Conservation (phyloP, 1,140 invertebrate species). For the Drosophila ambigua region DNA sequence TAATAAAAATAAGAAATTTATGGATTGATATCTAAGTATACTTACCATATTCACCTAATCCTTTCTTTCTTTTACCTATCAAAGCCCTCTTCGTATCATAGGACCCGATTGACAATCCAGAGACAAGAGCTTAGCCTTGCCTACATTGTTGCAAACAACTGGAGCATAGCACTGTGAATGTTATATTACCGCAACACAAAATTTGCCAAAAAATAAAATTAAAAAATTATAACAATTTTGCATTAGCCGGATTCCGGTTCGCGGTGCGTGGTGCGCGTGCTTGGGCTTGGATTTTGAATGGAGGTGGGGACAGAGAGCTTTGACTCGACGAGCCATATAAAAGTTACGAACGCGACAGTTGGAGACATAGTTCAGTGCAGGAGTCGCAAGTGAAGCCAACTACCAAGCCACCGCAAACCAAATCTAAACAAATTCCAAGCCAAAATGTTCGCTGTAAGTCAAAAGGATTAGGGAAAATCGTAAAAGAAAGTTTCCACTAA, state of each 20-base stretch:
- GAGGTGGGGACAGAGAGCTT: slow-evolving; percentile 25
- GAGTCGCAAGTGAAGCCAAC: slow-evolving; percentile 63
- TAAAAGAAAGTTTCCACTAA: no score
- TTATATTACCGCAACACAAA: slow-evolving; percentile 31
- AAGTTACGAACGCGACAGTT: slow-evolving; percentile 72
- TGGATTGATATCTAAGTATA: background rate
- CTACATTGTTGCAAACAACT: slow-evolving; percentile 29
- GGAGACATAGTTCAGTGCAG: slow-evolving; percentile 80
- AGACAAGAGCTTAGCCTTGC: slow-evolving; percentile 34
- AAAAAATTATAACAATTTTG: slow-evolving; percentile 69
- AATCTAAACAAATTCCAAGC: slow-evolving; percentile 36
- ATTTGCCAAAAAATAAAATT: slow-evolving; percentile 40
- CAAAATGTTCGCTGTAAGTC: slow-evolving; percentile 79
- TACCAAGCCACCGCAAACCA: slow-evolving; percentile 27
- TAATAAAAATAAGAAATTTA: background rate
- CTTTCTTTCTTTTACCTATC: no score
- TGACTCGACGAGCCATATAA: slow-evolving; percentile 59
- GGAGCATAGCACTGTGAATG: slow-evolving; percentile 39
- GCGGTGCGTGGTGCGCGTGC: slow-evolving; percentile 34
- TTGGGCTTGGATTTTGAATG: slow-evolving; percentile 7
- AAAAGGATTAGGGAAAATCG: background rate
- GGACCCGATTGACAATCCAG: slow-evolving; percentile 22
- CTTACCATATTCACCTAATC: background rate
- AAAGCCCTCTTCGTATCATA: no score
- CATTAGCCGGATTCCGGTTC: slow-evolving; percentile 66